Base-by-base conservation (phyloP, 2,113 vertebrate species). In the Natator depressus region DNA sequence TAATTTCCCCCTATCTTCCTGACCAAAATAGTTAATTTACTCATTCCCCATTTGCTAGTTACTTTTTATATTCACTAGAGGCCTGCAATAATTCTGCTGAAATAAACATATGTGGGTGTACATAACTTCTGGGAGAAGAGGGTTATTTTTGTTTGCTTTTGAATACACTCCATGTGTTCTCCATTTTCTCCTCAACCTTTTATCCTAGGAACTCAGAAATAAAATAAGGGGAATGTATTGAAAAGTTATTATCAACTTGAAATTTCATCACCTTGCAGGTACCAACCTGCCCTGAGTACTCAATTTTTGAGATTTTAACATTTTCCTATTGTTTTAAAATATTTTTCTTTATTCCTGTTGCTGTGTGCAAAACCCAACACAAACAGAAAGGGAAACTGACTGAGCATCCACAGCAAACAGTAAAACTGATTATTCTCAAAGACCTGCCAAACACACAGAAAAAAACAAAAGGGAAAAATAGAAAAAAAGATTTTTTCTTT, bases 231-330 rank as follows among this genome's bases (percentile, higher is more conserved):
- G 54, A 13, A 65, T 47, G 31, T 24, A 6, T 1, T 3, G 20
- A 75, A 35, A n/a, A 72, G 51, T 84, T 35, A 22, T 10, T 10
- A 19, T 19, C 57, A 54, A 4, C 38, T 49, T 69, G 85, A 62
- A 29, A 47, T 8, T 47, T 78, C 42, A 78, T 78, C 13, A 47
- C 25, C 24, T 47, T 78, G 47, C 46, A 46, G 75, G 24, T 47
- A 78, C 59, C n/a, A 51, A 82, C 2, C 51, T 62, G 35, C 31
- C 78, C 57, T 9, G 57, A 47, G 14, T 42, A 87, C 80, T 65
- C 0, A 0, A 11, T 12, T 57, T 85, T 65, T 69, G 31, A 19
- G n/a, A 49, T 47, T 22, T 35, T n/a, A 85, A 19, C 10, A 19
- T 85, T 86, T 31, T 65, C 76, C 69, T 50, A 4, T n/a, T 92